A percentile compares a stretch with the other conserved stretches of the same genome.
Evolutionary conservation across 2,113 vertebrate genomes (phyloP).

Genomic region (Anhinga anhinga): DNA sequence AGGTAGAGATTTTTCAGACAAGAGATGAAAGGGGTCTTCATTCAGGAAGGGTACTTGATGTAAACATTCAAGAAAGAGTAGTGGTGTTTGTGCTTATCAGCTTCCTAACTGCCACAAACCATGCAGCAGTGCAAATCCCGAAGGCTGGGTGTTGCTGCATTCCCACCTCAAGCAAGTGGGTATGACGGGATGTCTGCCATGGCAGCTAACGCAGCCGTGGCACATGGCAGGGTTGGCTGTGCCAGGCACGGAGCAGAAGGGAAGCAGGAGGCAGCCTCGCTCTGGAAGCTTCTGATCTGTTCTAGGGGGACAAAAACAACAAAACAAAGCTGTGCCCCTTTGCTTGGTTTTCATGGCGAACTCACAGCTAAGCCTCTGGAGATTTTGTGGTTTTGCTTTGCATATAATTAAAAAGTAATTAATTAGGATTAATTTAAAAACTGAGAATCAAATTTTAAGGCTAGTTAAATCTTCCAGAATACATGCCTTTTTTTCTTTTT

Average conservation of each 20-base stretch:
- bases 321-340: constrained; percentile 1
- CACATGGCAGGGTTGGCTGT: neutral
- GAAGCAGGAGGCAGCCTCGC: neutral
- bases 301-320: neutral
- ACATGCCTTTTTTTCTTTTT: neutral
- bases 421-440: constrained; percentile 47
- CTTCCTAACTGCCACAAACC: neutral
- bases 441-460: constrained; percentile 35
- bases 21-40: neutral
- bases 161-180: neutral
- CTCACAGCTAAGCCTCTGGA: constrained; percentile 14
- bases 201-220: neutral
- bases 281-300: neutral
- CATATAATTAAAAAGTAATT: constrained; percentile 44
- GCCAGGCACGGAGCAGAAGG: neutral
- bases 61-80: neutral
- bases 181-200: neutral
- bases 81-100: neutral
- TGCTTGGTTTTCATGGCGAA: neutral
- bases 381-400: neutral
- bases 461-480: constrained; percentile 42
- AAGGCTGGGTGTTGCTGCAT: neutral
- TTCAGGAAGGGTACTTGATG: neutral
- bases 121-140: accelerated
- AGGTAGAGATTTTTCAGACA: neutral